Percentiles rank a stretch among this genome's conserved stretches.
These are phyloP conservation scores for Hemiprocne comata DNA, from an alignment of 2,113 vertebrate species.

Conservation along the genomic window DNA sequence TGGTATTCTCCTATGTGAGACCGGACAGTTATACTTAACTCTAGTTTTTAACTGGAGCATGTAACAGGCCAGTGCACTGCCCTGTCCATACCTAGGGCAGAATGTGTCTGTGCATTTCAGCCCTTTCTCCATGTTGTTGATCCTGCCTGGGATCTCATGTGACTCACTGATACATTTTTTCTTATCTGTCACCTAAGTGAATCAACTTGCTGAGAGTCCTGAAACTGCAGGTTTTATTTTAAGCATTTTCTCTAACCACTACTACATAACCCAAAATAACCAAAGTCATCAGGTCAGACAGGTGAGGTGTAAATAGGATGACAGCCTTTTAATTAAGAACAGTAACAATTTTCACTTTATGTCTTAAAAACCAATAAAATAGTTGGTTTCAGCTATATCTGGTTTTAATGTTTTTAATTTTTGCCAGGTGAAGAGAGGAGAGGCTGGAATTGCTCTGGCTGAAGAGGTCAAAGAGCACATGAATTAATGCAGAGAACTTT, in stretches of 20 bases:
- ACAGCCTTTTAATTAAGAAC: conserved; percentile 2
- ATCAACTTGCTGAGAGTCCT: not conserved
- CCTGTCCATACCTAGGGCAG: not conserved
- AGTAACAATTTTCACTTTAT: not conserved
- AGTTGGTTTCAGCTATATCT: not conserved
- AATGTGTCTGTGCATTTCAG: not conserved
- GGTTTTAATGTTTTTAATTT: not conserved
- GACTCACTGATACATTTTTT: not conserved
- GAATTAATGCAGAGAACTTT: not conserved
- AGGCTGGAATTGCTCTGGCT: not conserved
- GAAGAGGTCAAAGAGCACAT: not conserved
- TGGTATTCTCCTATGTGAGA: no score
- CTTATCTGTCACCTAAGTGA: not conserved
- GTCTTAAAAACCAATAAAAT: not conserved
- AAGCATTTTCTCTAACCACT: not conserved
- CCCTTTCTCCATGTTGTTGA: not conserved
- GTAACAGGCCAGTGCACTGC: no score
- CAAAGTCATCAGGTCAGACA: not conserved
- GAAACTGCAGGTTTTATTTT: not conserved
- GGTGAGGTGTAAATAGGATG: not conserved
- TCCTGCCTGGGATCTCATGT: not conserved
- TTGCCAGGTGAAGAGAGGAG: not conserved
- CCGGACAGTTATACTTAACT: no score
- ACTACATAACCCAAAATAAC: not conserved
- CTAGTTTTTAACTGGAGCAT: no score